Conservation (phyloP, 1,140 invertebrate species). For the Harlomillsia oculata region DNA sequence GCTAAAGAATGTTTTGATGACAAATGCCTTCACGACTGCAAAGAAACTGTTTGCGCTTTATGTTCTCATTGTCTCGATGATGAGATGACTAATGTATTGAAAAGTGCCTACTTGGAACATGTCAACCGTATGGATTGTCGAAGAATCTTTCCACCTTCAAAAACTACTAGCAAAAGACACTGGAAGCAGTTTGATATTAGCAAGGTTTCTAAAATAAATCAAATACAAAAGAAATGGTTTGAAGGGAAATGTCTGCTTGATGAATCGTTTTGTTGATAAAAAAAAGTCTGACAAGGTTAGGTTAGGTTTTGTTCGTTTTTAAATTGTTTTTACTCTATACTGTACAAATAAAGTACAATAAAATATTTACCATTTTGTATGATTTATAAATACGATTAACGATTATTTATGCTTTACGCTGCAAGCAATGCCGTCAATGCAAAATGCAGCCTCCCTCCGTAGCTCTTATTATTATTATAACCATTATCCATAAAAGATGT, state of each 20-base stretch:
- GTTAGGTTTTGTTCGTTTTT: too few species aligned
- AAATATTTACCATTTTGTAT: too few species aligned
- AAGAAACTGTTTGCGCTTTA: slow-evolving; percentile 57
- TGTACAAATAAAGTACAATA: too few species aligned
- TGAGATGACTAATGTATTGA: slow-evolving; percentile 50
- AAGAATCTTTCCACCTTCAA: slow-evolving; percentile 65
- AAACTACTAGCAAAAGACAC: background rate
- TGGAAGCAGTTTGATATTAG: slow-evolving; percentile 38
- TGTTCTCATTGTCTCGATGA: slow-evolving; percentile 66
- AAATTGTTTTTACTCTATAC: too few species aligned
- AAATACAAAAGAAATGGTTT: slow-evolving; percentile 66
- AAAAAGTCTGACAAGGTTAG: background rate
- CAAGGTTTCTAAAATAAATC: slow-evolving; percentile 51
- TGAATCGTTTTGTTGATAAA: slow-evolving; percentile 17
- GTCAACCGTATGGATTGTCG: slow-evolving; percentile 64
- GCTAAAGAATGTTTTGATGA: slow-evolving; percentile 56
- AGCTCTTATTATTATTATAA: too few species aligned
- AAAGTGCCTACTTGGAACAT: slow-evolving; percentile 66
- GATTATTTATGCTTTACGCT: too few species aligned
- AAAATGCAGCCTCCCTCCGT: too few species aligned
- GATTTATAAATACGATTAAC: too few species aligned
- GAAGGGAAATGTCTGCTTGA: slow-evolving; percentile 70
- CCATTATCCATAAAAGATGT: too few species aligned
- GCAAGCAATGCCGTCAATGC: too few species aligned
- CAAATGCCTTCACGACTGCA: slow-evolving; percentile 54